Evolutionary conservation across 2,888 invertebrate genomes (phyloP).

Genomic region (Germaria angustata): DNA sequence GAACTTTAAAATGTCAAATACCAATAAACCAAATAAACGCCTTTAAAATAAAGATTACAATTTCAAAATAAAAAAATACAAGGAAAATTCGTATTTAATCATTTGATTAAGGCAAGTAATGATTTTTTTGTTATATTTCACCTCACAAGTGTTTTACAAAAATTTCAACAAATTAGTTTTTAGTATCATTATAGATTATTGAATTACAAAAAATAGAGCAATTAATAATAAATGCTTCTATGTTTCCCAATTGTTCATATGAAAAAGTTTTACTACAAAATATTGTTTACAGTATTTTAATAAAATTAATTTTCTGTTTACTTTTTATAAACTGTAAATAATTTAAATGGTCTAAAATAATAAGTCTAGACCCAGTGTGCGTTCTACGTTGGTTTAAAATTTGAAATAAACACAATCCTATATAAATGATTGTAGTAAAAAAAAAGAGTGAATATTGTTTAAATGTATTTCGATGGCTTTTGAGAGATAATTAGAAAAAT

Average conservation of each 20-base stretch:
- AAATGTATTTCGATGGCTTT: neutral
- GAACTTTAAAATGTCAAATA: slow-evolving; percentile 47
- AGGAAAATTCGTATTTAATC: neutral
- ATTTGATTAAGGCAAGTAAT: neutral
- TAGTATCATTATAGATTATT: neutral
- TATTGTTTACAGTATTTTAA: neutral
- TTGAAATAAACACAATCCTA: neutral
- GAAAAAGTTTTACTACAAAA: neutral
- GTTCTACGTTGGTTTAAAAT: neutral
- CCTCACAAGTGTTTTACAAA: neutral
- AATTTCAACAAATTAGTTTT: neutral
- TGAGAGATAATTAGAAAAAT: no score
- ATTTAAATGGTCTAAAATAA: neutral
- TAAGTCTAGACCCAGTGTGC: neutral
- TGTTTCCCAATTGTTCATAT: neutral
- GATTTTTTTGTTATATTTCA: neutral
- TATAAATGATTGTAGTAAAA: neutral
- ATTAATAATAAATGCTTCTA: neutral
- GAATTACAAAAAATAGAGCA: neutral
- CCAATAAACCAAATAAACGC: slow-evolving; percentile 10
- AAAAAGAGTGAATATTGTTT: neutral
- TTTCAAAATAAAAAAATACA: neutral
- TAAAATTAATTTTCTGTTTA: neutral
- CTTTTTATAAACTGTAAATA: neutral
- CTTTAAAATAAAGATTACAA: slow-evolving; percentile 18